These are phyloP conservation scores for Pangasianodon gigas DNA, from an alignment of 2,113 vertebrate species.

Conservation along the genomic window DNA sequence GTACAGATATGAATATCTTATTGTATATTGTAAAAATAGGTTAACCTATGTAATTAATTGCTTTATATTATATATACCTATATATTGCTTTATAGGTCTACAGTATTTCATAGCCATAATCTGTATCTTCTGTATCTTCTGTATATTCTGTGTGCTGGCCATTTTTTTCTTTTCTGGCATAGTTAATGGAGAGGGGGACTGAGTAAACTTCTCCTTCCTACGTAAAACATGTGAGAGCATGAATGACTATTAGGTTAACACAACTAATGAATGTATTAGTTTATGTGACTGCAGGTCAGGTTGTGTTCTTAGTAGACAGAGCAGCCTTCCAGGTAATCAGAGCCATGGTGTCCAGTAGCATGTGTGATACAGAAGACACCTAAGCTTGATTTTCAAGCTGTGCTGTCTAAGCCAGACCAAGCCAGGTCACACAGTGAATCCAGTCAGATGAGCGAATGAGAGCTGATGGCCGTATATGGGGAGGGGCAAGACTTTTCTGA, in stretches of 20 bases:
- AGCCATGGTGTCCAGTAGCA: slow-evolving; percentile 42
- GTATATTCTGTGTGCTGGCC: not conserved
- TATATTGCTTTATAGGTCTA: not conserved
- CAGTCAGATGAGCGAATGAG: slow-evolving; percentile 7
- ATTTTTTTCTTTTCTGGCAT: not conserved
- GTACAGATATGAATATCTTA: too few species aligned
- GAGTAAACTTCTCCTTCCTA: not conserved
- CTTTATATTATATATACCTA: not conserved
- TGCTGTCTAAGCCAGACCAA: slow-evolving; percentile 7
- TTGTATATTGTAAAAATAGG: not conserved
- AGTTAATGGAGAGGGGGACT: not conserved
- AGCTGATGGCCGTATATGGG: slow-evolving; percentile 34
- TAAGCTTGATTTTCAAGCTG: slow-evolving; percentile 26
- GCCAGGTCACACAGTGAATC: slow-evolving; percentile 11
- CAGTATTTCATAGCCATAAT: not conserved
- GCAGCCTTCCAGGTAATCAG: slow-evolving; percentile 35
- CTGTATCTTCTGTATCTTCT: not conserved
- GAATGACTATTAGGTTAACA: not conserved
- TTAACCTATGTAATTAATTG: not conserved
- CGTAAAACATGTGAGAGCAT: too few species aligned
- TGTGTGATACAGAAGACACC: slow-evolving; percentile 3
- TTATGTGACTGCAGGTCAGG: slow-evolving; percentile 9
- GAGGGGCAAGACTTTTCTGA: slow-evolving; percentile 20
- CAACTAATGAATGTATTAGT: not conserved
- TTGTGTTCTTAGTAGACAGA: slow-evolving; percentile 34